Percentiles rank a stretch among this genome's conserved stretches.
Conservation (phyloP, 2,797 vertebrate species). For the Hippocampus kuda region DNA sequence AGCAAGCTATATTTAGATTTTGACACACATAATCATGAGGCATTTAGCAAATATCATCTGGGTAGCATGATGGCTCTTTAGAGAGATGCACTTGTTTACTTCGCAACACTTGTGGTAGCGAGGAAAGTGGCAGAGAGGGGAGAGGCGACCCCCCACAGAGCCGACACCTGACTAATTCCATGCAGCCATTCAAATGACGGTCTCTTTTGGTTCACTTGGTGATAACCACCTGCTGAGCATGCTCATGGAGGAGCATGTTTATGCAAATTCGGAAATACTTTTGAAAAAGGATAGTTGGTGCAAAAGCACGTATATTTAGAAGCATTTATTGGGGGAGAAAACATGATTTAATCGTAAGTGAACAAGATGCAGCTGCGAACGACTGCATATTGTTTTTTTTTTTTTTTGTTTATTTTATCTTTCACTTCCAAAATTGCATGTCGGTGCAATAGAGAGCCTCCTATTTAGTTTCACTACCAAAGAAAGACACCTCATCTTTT, state of each 20-base stretch:
- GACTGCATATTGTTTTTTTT: neutral
- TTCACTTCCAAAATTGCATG: neutral
- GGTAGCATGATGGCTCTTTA: conserved; percentile 48
- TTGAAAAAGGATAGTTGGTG: conserved; percentile 31
- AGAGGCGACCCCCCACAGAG: conserved; percentile 43
- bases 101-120: conserved; percentile 37
- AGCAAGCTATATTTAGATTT: conserved; percentile 49
- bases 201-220: conserved; percentile 52
- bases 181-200: conserved; percentile 51
- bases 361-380: neutral
- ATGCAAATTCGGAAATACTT: conserved; percentile 56
- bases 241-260: conserved; percentile 44
- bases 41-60: conserved; percentile 50
- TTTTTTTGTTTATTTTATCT: neutral
- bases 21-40: conserved; percentile 35
- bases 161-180: conserved; percentile 64
- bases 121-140: conserved; percentile 15
- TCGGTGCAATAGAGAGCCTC: neutral
- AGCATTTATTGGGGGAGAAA: neutral
- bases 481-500: too few relatives aligned
- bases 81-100: conserved; percentile 46
- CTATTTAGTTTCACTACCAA: too few relatives aligned
- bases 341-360: neutral
- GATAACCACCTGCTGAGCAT: conserved; percentile 37
- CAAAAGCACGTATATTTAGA: neutral